Conservation (phyloP, 2,113 vertebrate genomes). For the Labeo catla region DNA sequence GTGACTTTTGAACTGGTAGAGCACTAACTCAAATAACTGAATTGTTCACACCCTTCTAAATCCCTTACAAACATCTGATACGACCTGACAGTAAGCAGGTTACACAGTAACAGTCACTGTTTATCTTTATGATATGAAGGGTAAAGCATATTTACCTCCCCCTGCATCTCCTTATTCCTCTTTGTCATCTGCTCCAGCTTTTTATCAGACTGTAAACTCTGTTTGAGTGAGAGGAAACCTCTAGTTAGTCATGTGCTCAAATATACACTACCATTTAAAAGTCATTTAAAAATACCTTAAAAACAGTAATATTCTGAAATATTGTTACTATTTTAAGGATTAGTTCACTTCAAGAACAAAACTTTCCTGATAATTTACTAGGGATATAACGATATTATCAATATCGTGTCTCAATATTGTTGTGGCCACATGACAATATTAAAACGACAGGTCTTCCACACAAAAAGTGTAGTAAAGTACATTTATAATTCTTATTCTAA, state of each 20-base stretch:
- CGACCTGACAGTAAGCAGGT: not conserved
- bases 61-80: not conserved
- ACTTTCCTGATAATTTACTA: no score
- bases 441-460: no score
- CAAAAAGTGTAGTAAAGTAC: no score
- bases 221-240: not conserved
- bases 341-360: no score
- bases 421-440: no score
- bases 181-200: conserved; percentile 59
- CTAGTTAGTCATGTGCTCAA: not conserved
- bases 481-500: no score
- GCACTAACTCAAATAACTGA: not conserved
- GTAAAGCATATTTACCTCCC: conserved; percentile 67
- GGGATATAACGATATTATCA: no score
- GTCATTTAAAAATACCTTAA: no score
- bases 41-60: not conserved
- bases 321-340: not conserved
- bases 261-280: not conserved
- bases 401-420: no score
- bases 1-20: not conserved
- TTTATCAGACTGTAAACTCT: conserved; percentile 50
- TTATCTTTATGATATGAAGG: not conserved
- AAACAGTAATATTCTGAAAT: not conserved
- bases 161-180: conserved; percentile 63
- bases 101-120: not conserved